Base-by-base conservation (phyloP, 2,113 vertebrate species). In the Leuciscus idus region DNA sequence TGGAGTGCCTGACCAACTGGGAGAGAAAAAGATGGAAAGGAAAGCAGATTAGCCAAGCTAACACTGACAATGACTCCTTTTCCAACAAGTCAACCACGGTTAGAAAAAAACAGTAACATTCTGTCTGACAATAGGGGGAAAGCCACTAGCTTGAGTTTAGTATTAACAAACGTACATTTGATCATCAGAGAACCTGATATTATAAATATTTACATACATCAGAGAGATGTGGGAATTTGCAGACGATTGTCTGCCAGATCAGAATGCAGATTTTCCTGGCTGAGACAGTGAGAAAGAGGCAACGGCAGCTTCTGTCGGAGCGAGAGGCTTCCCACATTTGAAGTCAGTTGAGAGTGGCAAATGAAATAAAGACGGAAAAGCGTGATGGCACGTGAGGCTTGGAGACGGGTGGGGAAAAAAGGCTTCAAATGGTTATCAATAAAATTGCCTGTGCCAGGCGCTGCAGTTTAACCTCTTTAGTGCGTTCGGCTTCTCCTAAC, bases 401-500 rank as follows among this genome's bases (percentile, higher is more conserved):
- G 3, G 52, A 90, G 83, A 87, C 75, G 33, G 46, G 36, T 23
- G 48, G 91, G 64, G 39, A 19, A 88, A 90, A 90, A 79, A 90
- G 68, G 91, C 94, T 94, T 95, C 94, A 94, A 95, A 94, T 91
- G 66, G 66, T 91, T 93, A 94, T 95, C 94, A 94, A 93, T 92
- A 92, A 93, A 94, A 94, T 94, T 93, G 93, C 89, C 92, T 93
- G 91, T 93, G 94, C 93, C 93, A 94, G 92, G 92, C 91, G 85
- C 91, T 46, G 94, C 93, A 94, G 92, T 95, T 95, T 95, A 95
- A 94, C 93, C 94, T 95, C 92, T 95, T 95, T 92, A 94, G 91
- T 89, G 76, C 81, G 88, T 84, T 87, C 87, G 90, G 88, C 91
- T 90, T 92, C 91, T 93, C 91, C 92, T 94, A 94, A 94, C 93